A percentile compares a stretch with the other conserved stretches of the same genome.
Conservation (phyloP, 2,888 invertebrate genomes). For the Melipona beecheii region DNA sequence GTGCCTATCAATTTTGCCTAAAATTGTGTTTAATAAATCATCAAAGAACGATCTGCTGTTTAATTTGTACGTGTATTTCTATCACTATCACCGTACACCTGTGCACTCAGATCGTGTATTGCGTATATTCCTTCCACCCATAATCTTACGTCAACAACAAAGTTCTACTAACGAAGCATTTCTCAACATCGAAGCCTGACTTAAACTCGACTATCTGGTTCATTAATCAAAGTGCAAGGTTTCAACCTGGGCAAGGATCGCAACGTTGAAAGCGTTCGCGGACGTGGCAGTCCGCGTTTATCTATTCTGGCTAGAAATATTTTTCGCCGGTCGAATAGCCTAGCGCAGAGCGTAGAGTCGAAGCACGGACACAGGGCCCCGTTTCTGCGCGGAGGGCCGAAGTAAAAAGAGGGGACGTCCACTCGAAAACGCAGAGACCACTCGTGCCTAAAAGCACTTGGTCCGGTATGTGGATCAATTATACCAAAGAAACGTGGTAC, state of each 20-base stretch:
- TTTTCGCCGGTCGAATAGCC: conserved; percentile 7
- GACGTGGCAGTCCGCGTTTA: background rate
- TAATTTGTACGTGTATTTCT: too few relatives aligned
- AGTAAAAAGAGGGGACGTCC: conserved; percentile 56
- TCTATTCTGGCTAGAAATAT: conserved; percentile 11
- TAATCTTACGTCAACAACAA: background rate
- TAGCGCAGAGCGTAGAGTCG: conserved; percentile 12
- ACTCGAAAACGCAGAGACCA: conserved; percentile 61
- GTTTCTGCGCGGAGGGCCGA: conserved; percentile 23
- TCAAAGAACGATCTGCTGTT: too few relatives aligned
- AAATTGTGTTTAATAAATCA: too few relatives aligned
- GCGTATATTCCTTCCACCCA: too few relatives aligned
- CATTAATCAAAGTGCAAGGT: conserved; percentile 1
- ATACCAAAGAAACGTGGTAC: conserved; percentile 65
- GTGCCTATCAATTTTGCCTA: too few relatives aligned
- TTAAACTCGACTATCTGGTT: conserved; percentile 2
- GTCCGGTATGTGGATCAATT: conserved; percentile 67
- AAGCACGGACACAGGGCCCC: conserved; percentile 30
- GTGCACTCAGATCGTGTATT: background rate
- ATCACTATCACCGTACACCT: background rate
- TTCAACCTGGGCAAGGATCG: background rate
- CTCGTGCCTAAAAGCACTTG: conserved; percentile 70
- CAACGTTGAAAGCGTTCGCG: conserved; percentile 15
- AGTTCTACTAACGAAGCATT: background rate
- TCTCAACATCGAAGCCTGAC: conserved; percentile 11